phyloP scores from a whole-genome alignment of 2,797 vertebrate genomes.

The Tangara arthus region DNA sequence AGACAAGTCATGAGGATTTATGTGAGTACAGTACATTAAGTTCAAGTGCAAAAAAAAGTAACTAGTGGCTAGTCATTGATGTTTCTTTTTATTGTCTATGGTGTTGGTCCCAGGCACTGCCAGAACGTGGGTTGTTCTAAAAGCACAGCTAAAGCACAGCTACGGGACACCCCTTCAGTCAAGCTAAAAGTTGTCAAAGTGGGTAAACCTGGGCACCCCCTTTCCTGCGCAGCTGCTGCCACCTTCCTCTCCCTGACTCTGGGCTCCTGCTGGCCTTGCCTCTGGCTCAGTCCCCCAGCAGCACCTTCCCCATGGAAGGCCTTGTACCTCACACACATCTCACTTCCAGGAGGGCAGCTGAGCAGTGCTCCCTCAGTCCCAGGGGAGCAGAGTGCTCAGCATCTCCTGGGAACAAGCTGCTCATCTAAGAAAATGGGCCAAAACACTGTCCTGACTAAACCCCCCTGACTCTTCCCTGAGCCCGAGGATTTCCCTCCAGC shows the following conservation, averaged over 20 bases:
- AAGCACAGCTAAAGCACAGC: constrained; percentile 48
- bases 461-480: not conserved
- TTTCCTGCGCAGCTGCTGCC: not conserved
- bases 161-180: not conserved
- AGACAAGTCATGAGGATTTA: constrained; percentile 77
- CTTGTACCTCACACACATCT: not conserved
- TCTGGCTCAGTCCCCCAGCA: not conserved
- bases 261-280: not conserved
- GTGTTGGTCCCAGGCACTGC: constrained; percentile 61
- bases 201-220: not conserved
- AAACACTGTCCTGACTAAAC: not conserved
- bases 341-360: not conserved
- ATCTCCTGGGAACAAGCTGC: not conserved
- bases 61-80: constrained; percentile 65
- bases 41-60: constrained; percentile 79
- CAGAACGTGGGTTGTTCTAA: not conserved
- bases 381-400: not conserved
- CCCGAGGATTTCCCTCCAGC: not conserved
- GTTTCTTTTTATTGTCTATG: constrained; percentile 37
- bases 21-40: constrained; percentile 76
- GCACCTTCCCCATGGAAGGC: rapidly evolving
- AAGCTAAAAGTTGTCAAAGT: not conserved
- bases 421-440: not conserved
- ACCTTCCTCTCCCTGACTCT: not conserved
- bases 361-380: not conserved